These are phyloP conservation scores for Actinia equina DNA, from an alignment of 64 coral and sea anemone genomes.

Conservation along the genomic window DNA sequence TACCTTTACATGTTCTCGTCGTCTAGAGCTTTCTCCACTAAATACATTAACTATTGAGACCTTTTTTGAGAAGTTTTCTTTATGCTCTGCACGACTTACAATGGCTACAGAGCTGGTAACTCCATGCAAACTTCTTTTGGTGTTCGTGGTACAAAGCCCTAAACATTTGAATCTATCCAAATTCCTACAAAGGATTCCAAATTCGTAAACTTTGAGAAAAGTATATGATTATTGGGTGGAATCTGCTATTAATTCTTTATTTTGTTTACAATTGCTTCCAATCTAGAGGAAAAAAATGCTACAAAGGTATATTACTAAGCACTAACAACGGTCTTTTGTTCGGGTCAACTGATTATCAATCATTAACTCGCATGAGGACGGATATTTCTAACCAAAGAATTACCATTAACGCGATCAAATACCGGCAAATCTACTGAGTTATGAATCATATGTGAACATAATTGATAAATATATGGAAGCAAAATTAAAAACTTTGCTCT, in stretches of 20 bases:
- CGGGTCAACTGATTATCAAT: background rate
- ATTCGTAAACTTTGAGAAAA: background rate
- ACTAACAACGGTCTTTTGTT: background rate
- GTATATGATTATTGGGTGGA: background rate
- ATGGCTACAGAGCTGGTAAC: background rate
- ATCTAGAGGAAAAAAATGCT: background rate
- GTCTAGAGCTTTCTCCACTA: background rate
- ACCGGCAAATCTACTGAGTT: background rate
- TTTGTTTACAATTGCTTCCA: background rate
- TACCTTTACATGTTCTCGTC: background rate
- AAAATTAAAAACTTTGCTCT: too few relatives aligned
- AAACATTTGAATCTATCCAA: background rate
- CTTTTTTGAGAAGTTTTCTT: too few relatives aligned
- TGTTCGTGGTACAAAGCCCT: background rate
- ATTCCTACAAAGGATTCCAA: background rate
- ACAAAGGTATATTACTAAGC: background rate
- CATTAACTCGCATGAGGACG: background rate
- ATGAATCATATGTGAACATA: too few relatives aligned
- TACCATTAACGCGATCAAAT: background rate
- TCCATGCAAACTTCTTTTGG: background rate
- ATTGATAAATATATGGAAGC: too few relatives aligned
- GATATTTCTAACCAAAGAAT: background rate
- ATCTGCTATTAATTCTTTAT: background rate
- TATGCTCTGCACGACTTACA: background rate
- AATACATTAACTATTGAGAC: background rate